Percentiles rank a stretch among this genome's conserved stretches.
Conservation (phyloP, 2,797 vertebrate species). For the Crocidura indochinensis region DNA sequence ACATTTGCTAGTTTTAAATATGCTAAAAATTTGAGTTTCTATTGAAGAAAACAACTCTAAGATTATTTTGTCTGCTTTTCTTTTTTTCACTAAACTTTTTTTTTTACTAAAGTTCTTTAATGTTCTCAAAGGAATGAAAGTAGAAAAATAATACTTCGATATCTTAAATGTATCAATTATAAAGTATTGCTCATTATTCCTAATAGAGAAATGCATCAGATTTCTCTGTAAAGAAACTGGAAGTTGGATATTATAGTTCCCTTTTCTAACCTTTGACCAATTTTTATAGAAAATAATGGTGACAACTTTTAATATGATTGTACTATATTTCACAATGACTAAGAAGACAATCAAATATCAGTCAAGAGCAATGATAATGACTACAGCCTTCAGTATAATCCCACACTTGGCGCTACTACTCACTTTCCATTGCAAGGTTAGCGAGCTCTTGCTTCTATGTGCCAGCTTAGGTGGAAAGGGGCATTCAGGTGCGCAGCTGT, state of each 20-base stretch:
- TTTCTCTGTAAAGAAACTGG: background rate
- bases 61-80: conserved; percentile 29
- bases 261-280: background rate
- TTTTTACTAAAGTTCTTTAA: background rate
- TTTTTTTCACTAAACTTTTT: background rate
- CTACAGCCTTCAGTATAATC: background rate
- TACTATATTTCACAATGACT: background rate
- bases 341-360: conserved; percentile 28
- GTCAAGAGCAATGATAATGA: background rate
- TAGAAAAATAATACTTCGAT: conserved; percentile 9
- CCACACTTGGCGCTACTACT: conserved; percentile 24
- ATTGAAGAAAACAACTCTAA: conserved; percentile 6
- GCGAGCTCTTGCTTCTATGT: conserved; percentile 96
- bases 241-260: background rate
- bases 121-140: conserved; percentile 31
- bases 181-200: background rate
- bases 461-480: conserved; percentile 95
- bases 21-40: conserved; percentile 6
- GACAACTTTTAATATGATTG: background rate
- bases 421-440: conserved; percentile 99
- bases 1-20: conserved; percentile 53
- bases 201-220: background rate
- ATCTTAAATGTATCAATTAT: conserved; percentile 37
- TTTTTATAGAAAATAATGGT: background rate
- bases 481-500: conserved; percentile 95